Evolutionary conservation across 92 coral and sea anemone species (phyloP).

Genomic region (Meandrina meandrites): DNA sequence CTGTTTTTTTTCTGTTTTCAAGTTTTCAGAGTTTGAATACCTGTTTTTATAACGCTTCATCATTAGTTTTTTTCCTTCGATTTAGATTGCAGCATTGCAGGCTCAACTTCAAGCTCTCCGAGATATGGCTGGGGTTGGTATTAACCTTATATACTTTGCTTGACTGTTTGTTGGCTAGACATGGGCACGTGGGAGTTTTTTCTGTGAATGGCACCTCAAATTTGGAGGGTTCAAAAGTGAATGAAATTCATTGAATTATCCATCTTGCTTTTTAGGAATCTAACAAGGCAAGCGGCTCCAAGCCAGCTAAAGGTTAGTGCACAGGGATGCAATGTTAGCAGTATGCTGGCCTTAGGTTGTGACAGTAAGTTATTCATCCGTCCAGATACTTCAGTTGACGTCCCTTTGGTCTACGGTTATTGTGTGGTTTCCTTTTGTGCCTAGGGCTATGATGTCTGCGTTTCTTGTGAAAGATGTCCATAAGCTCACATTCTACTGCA

Average conservation of each 20-base stretch:
- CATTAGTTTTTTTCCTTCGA: neutral
- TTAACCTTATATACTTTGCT: neutral
- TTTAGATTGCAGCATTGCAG: conserved; percentile 91
- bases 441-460: neutral
- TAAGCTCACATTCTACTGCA: neutral
- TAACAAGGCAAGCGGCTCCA: conserved; percentile 10
- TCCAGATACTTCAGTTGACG: neutral
- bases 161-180: neutral
- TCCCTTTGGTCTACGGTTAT: neutral
- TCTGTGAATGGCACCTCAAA: neutral
- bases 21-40: no score
- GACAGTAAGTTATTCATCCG: neutral
- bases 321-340: neutral
- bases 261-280: conserved; percentile 18
- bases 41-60: no score
- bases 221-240: neutral
- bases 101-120: conserved; percentile 96
- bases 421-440: neutral
- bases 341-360: neutral
- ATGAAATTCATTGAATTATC: neutral
- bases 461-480: neutral
- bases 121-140: conserved; percentile 86
- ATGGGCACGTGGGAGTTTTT: neutral
- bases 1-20: no score
- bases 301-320: conserved; percentile 48